phyloP scores from a whole-genome alignment of 37 sponge, comb jelly and placozoan genomes.

The Oscarella lobularis region DNA sequence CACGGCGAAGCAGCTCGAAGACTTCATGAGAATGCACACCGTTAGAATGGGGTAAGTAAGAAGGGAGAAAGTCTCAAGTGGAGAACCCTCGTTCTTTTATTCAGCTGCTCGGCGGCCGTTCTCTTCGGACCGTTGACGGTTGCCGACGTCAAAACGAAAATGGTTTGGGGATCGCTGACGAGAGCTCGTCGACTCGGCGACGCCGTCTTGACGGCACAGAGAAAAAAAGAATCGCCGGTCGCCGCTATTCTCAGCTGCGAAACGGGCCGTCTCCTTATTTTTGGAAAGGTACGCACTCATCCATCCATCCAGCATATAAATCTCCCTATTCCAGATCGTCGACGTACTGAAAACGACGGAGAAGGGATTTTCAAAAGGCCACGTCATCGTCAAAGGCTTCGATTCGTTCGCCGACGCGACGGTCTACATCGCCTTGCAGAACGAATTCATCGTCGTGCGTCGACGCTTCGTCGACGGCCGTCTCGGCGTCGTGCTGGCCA shows the following conservation, averaged over 20 bases:
- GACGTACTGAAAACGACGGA: conserved; percentile 26
- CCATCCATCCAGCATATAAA: neutral
- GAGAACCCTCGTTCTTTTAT: no score
- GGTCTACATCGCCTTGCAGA: conserved; percentile 39
- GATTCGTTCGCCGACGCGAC: conserved; percentile 32
- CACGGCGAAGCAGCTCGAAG: conserved; percentile 30
- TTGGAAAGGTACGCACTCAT: conserved; percentile 42
- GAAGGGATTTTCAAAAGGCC: conserved; percentile 35
- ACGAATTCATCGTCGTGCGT: conserved; percentile 54
- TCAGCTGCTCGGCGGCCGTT: conserved; percentile 44
- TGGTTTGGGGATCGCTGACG: conserved; percentile 36
- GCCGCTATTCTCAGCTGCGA: conserved; percentile 24
- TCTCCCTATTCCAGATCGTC: conserved; percentile 19
- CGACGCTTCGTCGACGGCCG: no score
- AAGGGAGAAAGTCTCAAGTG: neutral
- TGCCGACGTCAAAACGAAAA: conserved; percentile 24
- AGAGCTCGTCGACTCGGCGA: conserved; percentile 53
- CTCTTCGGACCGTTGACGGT: conserved; percentile 18
- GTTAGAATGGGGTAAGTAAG: conserved; percentile 60
- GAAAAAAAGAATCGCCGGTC: conserved; percentile 13
- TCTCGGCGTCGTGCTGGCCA: conserved; percentile 11
- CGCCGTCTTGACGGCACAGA: conserved; percentile 39
- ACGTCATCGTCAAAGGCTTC: conserved; percentile 37
- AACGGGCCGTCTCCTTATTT: conserved; percentile 36
- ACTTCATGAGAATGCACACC: conserved; percentile 39